Conservation (phyloP, 2,113 vertebrate genomes). For the Anseranas semipalmata region DNA sequence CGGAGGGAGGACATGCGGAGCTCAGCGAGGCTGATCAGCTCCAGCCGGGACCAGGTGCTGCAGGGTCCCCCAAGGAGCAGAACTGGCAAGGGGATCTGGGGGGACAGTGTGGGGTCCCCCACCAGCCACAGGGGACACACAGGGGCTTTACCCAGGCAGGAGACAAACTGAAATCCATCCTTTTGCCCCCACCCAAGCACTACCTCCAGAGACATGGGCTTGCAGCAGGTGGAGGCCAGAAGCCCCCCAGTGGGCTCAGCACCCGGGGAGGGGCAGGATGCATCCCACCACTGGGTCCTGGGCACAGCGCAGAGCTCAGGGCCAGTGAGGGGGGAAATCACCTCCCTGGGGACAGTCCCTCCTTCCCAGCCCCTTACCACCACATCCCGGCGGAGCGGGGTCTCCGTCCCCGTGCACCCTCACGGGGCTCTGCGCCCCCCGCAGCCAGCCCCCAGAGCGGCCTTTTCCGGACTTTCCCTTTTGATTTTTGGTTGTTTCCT, state of each 20-base stretch:
- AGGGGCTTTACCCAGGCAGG: background rate
- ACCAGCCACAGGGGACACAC: background rate
- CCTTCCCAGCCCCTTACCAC: background rate
- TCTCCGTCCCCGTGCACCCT: background rate
- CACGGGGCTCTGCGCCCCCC: accelerated
- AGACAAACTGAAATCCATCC: background rate
- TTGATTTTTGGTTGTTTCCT: background rate
- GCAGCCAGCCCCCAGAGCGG: accelerated
- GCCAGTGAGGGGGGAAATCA: accelerated
- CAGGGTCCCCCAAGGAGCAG: accelerated
- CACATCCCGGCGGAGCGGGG: accelerated
- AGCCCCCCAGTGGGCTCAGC: no score
- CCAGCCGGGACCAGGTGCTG: accelerated
- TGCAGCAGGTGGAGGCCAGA: background rate
- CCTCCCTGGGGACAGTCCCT: background rate
- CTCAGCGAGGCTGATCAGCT: background rate
- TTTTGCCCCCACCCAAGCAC: accelerated
- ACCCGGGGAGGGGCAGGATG: background rate
- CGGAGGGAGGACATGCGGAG: accelerated
- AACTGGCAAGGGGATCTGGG: background rate
- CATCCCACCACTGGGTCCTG: background rate
- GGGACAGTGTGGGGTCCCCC: background rate
- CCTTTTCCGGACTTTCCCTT: background rate
- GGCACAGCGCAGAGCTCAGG: background rate
- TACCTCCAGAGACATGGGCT: accelerated